Conservation (phyloP, 2,888 invertebrate genomes). For the Aphrophora alni region DNA sequence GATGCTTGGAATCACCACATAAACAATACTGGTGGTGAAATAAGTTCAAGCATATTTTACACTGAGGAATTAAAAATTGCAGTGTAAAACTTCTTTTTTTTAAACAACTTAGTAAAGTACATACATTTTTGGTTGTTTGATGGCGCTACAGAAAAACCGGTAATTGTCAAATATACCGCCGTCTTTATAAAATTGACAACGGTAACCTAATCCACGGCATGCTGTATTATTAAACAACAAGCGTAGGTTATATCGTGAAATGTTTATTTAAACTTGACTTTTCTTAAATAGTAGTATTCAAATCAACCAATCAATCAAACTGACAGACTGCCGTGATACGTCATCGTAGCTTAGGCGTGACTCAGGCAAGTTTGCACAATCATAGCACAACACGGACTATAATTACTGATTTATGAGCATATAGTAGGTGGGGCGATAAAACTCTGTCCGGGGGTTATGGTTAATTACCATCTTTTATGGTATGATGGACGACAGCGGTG, state of each 20-base stretch:
- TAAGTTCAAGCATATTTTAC: too few species aligned
- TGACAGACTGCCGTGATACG: not conserved
- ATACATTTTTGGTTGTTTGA: too few species aligned
- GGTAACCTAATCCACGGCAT: too few species aligned
- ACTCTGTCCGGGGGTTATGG: not conserved
- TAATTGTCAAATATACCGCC: too few species aligned
- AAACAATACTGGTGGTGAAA: too few species aligned
- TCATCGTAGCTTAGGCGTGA: not conserved
- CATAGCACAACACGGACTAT: not conserved
- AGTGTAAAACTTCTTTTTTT: too few species aligned
- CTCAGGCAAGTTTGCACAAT: not conserved
- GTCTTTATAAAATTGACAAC: not conserved
- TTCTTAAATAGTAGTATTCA: not conserved
- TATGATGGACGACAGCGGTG: not conserved
- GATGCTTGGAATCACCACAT: too few species aligned
- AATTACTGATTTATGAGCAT: not conserved
- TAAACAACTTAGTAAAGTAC: too few species aligned
- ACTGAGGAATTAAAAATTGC: too few species aligned
- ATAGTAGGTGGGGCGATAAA: not conserved
- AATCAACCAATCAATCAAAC: not conserved
- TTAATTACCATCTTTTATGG: not conserved
- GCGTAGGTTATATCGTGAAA: not conserved
- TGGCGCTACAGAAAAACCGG: too few species aligned
- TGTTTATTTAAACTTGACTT: constrained; percentile 2
- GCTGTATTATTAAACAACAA: not conserved